phyloP scores from a whole-genome alignment of 2,888 invertebrate species.

The Diogma glabrata region DNA sequence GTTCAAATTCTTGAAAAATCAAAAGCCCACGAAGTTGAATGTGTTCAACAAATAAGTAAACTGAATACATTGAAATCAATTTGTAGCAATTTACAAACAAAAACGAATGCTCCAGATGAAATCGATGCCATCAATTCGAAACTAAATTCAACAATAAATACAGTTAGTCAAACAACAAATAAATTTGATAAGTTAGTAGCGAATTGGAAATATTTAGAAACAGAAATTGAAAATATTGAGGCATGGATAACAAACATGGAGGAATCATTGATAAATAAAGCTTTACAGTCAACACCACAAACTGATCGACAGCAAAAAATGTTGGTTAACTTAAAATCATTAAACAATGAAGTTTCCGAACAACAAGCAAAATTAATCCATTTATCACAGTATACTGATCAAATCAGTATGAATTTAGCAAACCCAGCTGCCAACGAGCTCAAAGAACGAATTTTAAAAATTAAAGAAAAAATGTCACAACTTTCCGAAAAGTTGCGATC shows the following conservation, averaged over 20 bases:
- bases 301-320: slow-evolving; percentile 66
- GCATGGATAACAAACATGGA: slow-evolving; percentile 63
- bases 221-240: slow-evolving; percentile 62
- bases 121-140: slow-evolving; percentile 72
- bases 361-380: slow-evolving; percentile 74
- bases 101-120: slow-evolving; percentile 69
- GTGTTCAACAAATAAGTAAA: slow-evolving; percentile 61
- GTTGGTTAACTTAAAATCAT: slow-evolving; percentile 62
- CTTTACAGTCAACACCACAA: slow-evolving; percentile 53
- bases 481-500: slow-evolving; percentile 64
- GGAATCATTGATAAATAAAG: slow-evolving; percentile 45
- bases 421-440: slow-evolving; percentile 63
- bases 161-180: slow-evolving; percentile 63
- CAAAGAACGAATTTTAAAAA: slow-evolving; percentile 58
- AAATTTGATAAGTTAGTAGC: slow-evolving; percentile 66
- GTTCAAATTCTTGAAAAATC: slow-evolving; percentile 60
- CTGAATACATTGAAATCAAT: slow-evolving; percentile 62
- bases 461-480: slow-evolving; percentile 61
- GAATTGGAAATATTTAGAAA: slow-evolving; percentile 74
- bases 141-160: slow-evolving; percentile 75
- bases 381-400: slow-evolving; percentile 67
- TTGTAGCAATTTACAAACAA: slow-evolving; percentile 59
- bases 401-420: slow-evolving; percentile 62
- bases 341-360: slow-evolving; percentile 73
- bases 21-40: slow-evolving; percentile 61